phyloP scores from a whole-genome alignment of 2,113 vertebrate genomes.

The Mixornis gularis region DNA sequence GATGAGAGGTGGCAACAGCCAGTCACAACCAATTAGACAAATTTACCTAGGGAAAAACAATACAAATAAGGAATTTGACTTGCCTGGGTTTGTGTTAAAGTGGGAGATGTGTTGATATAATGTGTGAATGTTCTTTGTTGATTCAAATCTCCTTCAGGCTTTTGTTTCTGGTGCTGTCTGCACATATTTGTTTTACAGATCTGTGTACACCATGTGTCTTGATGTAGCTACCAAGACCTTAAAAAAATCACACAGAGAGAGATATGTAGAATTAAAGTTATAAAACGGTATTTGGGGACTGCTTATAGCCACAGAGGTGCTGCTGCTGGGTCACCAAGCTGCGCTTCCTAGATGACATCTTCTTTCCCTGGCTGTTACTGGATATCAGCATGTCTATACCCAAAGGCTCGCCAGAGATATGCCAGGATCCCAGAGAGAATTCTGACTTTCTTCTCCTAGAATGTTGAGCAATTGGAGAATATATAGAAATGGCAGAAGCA shows the following conservation, averaged over 20 bases:
- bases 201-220: background rate
- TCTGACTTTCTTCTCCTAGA: background rate
- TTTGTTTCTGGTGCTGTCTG: background rate
- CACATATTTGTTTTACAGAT: background rate
- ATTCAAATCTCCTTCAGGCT: background rate
- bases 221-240: background rate
- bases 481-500: background rate
- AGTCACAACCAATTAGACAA: conserved; percentile 16
- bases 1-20: conserved; percentile 8
- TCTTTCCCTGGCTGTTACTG: background rate
- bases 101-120: background rate
- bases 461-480: background rate
- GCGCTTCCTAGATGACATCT: background rate
- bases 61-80: background rate
- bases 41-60: conserved; percentile 16
- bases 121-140: background rate
- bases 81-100: background rate
- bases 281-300: background rate
- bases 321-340: background rate
- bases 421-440: background rate
- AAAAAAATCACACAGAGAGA: background rate
- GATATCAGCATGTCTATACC: background rate
- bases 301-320: background rate
- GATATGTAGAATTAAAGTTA: background rate
- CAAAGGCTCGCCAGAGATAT: background rate